Evolutionary conservation across 2,113 vertebrate species (phyloP), one percentile per base, ranked within the genome.

Genomic region (Pelobates fuscus): DNA sequence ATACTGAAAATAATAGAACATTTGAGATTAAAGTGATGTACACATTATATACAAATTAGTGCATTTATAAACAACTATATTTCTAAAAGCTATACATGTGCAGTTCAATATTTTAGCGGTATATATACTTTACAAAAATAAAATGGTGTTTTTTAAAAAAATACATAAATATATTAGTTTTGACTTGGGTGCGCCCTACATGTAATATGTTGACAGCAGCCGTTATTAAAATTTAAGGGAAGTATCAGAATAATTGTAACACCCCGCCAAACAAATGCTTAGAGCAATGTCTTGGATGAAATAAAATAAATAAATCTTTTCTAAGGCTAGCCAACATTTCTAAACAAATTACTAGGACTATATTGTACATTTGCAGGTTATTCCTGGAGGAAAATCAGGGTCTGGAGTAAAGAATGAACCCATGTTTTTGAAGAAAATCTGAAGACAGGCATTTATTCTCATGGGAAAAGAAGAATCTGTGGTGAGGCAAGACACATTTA

Each of bases 341-440:
- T 17, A 26, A 29, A 61, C 24, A 61, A 61, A 61, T 61, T 61
- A 61, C 59, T 26, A 61, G 59, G 59, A 18, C 25, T 61, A 61
- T 61, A 61, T 61, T 61, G 59, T 61, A 63, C 60, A 63, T 63
- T 49, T 63, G 60, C 60, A 63, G 60, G 60, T 63, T 63, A 63
- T 63, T 63, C 60, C 60, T 20, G 60, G 30, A 63, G 60, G 60
- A 63, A 37, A 30, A 18, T 63, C 27, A 37, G 60, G 29, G 60
- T 63, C 29, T 32, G 60, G 29, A 63, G 20, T 63, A 63, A 63
- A 63, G 60, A 37, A 37, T 63, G 29, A 63, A 63, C 30, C 20
- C 60, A 63, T 20, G 11, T 63, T 63, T 63, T 21, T 63, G 60
- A 63, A 63, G 60, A 63, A 32, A 32, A 63, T 32, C 60, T 63